These are phyloP conservation scores for Acrossocheilus wenchowensis DNA, from an alignment of 2,797 vertebrate species.

Conservation along the genomic window DNA sequence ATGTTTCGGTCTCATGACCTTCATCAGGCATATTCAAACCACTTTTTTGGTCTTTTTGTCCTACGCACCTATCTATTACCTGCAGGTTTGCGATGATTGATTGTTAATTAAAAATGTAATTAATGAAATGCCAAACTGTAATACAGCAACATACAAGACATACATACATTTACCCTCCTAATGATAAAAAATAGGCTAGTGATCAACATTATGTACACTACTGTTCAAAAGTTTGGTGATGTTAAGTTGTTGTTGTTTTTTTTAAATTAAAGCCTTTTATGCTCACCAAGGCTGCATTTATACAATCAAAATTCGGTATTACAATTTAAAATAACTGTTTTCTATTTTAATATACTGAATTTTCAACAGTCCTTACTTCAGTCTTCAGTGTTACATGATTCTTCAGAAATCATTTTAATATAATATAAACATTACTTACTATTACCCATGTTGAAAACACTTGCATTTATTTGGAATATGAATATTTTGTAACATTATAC, in stretches of 20 bases:
- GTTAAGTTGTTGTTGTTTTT: not conserved
- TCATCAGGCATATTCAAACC: not conserved
- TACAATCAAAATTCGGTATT: not conserved
- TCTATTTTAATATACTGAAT: not conserved
- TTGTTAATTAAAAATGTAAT: not conserved
- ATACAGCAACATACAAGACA: not conserved
- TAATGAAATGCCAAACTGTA: not conserved
- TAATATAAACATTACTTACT: not conserved
- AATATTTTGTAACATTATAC: not conserved
- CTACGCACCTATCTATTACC: not conserved
- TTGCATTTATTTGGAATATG: not conserved
- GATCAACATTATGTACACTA: not conserved
- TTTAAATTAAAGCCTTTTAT: not conserved
- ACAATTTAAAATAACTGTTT: not conserved
- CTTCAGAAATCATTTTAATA: not conserved
- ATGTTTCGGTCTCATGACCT: too few species aligned
- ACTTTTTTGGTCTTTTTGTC: too few species aligned
- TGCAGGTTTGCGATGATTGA: not conserved
- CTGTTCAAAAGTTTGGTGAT: not conserved
- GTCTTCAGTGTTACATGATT: not conserved
- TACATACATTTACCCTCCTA: too few species aligned
- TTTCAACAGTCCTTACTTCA: not conserved
- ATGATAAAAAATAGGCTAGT: not conserved
- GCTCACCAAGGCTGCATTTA: not conserved
- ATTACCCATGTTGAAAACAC: not conserved